Evolutionary conservation across 1,140 invertebrate genomes (phyloP).

Genomic region (Maconellicoccus hirsutus): DNA sequence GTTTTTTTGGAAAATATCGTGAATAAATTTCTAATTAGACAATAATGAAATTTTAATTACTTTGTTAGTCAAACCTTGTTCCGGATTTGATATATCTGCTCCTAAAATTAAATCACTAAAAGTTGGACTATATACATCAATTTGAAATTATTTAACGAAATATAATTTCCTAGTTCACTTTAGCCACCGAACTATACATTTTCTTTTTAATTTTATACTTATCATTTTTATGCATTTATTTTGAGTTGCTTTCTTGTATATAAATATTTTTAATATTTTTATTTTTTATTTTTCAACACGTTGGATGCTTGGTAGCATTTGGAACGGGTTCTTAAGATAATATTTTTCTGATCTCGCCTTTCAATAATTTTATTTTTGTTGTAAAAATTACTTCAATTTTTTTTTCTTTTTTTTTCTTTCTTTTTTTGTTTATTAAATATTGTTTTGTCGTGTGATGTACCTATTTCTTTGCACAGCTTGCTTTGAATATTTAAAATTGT

Average conservation of each 20-base stretch:
- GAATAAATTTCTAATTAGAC: too few species aligned
- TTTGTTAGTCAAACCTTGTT: too few species aligned
- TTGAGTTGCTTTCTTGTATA: not conserved
- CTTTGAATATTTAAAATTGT: not conserved
- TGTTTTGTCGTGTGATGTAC: conserved; percentile 16
- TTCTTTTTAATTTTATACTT: not conserved
- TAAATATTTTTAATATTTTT: not conserved
- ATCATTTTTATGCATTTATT: not conserved
- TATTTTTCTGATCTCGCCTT: conserved; percentile 12
- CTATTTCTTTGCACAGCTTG: conserved; percentile 14
- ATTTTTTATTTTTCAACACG: not conserved
- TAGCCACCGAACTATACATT: not conserved
- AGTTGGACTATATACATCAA: too few species aligned
- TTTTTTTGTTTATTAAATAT: not conserved
- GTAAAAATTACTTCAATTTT: not conserved
- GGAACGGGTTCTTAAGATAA: conserved; percentile 1
- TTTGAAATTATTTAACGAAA: too few species aligned
- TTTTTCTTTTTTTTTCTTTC: not conserved
- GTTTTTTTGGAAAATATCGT: too few species aligned
- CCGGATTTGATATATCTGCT: too few species aligned
- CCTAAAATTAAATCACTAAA: too few species aligned
- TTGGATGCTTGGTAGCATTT: not conserved
- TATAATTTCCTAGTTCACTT: too few species aligned
- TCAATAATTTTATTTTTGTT: not conserved
- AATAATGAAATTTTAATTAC: too few species aligned